Base-by-base conservation (phyloP, 1,140 invertebrate species). In the Condylostylus longicornis region DNA sequence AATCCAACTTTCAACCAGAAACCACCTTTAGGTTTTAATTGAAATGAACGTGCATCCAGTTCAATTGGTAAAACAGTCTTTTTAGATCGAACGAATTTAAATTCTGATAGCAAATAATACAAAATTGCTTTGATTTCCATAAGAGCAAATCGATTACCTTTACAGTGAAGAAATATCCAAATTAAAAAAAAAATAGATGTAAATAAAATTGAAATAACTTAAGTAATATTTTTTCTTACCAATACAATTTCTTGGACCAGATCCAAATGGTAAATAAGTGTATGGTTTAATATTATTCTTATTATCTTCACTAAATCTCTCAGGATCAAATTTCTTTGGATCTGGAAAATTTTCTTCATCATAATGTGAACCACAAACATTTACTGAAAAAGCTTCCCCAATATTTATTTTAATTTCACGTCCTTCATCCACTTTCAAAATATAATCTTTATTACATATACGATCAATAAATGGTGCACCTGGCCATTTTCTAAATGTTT, bases 211-310 rank as follows among this genome's bases (percentile, higher is more conserved):
- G 10, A 20, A 29, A 17, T 8, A 25, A 8, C 7, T 12, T 12
- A 25, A 25, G 22, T 25, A 12, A 7, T 31, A 7, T 31, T 31
- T 31, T 31, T 31, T 31, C 65, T 62, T 52, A 50, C 69, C 73
- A 37, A 76, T 65, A 43, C 74, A 76, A 42, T 67, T 70, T 18
- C 74, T 54, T 3, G 71, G 71, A 18, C 73, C 73, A 9, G 50
- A 51, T 3, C 72, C 70, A 43, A 76, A 75, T 0, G 74, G 69
- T 31, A 72, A 37, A 50, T 64, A 75, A 0, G 60, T 47, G 29
- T 56, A 69, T 0, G 62, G 63, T 14, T 58, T 46, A 13, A 65
- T 34, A 1, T 55, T 54, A 2, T 35, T 22, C 18, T 58, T 61
- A 29, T 63, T 62, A 17, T 65, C 62, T 7, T 58, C 57, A 22